Conservation (phyloP, 1,140 invertebrate genomes). For the Asbolus verrucosus region DNA sequence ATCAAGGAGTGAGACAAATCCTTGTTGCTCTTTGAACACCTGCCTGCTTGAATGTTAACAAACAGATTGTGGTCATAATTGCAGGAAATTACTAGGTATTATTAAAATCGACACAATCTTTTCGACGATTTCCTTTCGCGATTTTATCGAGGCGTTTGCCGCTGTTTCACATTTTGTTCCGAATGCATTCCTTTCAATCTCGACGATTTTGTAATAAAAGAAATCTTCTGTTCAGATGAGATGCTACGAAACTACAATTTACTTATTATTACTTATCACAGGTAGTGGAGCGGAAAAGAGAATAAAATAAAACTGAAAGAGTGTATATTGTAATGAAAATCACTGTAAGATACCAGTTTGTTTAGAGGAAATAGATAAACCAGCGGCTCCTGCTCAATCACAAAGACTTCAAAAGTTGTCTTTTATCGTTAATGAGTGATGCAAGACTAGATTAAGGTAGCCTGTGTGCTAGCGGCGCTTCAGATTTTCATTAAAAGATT, state of each 20-base stretch:
- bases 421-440: no score
- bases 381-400: no score
- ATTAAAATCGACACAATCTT: slow-evolving; percentile 27
- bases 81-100: slow-evolving; percentile 34
- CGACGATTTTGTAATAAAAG: not conserved
- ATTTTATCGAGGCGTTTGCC: slow-evolving; percentile 1
- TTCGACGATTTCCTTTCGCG: slow-evolving; percentile 19
- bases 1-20: slow-evolving; percentile 5
- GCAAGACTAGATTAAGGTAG: no score
- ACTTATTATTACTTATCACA: not conserved
- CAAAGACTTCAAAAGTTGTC: no score
- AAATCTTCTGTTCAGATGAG: not conserved
- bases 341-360: no score
- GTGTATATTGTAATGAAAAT: no score
- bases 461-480: no score
- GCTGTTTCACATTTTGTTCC: slow-evolving; percentile 1
- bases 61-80: slow-evolving; percentile 35
- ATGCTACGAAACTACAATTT: not conserved
- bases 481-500: no score
- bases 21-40: slow-evolving; percentile 28
- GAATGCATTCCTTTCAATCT: not conserved
- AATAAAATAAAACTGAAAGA: no score
- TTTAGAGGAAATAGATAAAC: no score
- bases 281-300: no score
- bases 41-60: slow-evolving; percentile 24